Evolutionary conservation across 2,888 invertebrate genomes (phyloP), one percentile per base, ranked within the genome.

Genomic region (Dynastes hyllus): DNA sequence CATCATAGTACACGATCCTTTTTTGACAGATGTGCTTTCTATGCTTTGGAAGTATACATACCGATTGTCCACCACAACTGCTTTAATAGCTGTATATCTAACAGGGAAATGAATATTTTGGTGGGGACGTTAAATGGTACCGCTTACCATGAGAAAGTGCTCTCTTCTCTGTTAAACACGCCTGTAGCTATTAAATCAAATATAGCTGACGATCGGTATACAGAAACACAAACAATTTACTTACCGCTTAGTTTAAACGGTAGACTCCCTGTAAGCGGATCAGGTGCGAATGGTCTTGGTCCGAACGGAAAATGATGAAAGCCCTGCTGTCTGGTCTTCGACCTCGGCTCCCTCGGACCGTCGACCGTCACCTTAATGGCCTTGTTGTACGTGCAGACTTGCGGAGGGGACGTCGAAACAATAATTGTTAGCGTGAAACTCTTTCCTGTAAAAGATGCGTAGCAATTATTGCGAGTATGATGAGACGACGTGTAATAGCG

Each of bases 361-460:
- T 99, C 99, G 81, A 99, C 99, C 1, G 99, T 99, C 86, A 99
- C 98, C 91, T 99, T 99, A 90, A 99, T 99, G 80, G 98, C 98
- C 89, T 98, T 98, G 87, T 93, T 95, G 89, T 98, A 98, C n/a
- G 98, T 97, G 80, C 97, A 96, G 82, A 99, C 94, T 91, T 98
- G 98, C 51, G 97, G 96, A 8, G 99, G 99, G 71, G 94, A 93
- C 79, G 97, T 96, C 83, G 96, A 96, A 87, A 99, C 93, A 87
- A 97, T 96, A 90, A 99, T 99, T 84, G 98, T 98, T 87, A 99
- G 90, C 61, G 96, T 96, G 90, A 99, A 99, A 86, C 98, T 98
- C 90, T 99, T 99, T 78, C 99, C 99, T 99, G 92, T 45, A 90
- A 91, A 71, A 78, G 71, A 73, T 50, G 40, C 40, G 22, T 40